These are phyloP conservation scores for Arctocebus calabarensis DNA, from an alignment of 2,797 vertebrate genomes.

Conservation along the genomic window DNA sequence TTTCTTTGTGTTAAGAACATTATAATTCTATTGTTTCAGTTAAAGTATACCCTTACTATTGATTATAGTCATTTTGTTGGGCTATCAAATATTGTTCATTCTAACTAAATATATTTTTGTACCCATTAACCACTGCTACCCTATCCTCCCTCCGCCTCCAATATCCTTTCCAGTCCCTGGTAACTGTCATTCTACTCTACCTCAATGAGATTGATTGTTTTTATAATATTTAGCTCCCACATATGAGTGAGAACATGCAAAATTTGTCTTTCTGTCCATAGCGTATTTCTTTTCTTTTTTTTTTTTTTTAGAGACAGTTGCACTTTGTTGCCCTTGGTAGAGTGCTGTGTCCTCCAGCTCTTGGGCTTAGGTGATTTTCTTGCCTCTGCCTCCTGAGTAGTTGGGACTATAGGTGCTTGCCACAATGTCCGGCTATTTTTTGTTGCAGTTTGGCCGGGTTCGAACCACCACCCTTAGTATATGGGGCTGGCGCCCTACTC, in stretches of 20 bases:
- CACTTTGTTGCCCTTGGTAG: too few species aligned
- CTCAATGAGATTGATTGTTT: neutral
- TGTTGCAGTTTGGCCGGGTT: too few species aligned
- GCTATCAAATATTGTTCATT: neutral
- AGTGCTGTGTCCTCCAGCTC: too few species aligned
- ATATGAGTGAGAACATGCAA: too few species aligned
- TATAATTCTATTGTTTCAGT: neutral
- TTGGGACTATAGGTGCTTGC: too few species aligned
- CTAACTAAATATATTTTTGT: neutral
- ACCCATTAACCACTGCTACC: neutral
- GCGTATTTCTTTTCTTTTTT: neutral
- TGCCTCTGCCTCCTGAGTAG: too few species aligned
- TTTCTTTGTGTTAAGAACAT: neutral
- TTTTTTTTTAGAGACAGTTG: too few species aligned
- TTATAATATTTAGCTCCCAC: neutral
- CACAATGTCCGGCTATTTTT: too few species aligned
- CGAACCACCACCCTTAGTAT: too few species aligned
- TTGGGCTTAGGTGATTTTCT: too few species aligned
- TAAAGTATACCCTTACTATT: neutral
- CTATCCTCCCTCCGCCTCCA: neutral
- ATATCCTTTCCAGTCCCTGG: neutral
- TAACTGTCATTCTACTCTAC: neutral
- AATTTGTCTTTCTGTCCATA: neutral
- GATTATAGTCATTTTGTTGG: neutral
- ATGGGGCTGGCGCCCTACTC: too few species aligned